These are phyloP conservation scores for Microhierax caerulescens DNA, from an alignment of 2,797 vertebrate species.

Conservation along the genomic window DNA sequence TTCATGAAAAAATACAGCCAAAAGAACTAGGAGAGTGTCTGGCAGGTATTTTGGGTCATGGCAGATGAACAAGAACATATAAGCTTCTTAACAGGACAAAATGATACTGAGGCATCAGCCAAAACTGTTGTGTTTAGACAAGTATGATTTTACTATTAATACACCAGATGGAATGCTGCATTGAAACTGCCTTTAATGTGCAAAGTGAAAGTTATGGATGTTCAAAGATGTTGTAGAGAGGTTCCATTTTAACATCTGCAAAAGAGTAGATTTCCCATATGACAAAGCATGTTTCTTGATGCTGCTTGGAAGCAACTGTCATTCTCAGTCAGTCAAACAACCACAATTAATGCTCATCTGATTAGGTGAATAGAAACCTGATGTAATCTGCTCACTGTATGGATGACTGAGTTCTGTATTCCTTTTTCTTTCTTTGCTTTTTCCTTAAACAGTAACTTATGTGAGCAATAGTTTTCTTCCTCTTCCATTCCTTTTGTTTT, in stretches of 20 bases:
- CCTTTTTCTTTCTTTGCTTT: neutral
- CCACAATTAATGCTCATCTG: neutral
- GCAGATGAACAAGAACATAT: neutral
- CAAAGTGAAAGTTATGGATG: neutral
- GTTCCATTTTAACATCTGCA: neutral
- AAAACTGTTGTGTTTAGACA: slow-evolving; percentile 16
- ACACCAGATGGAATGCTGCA: neutral
- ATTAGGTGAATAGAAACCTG: neutral
- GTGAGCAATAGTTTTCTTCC: neutral
- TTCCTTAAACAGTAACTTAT: neutral
- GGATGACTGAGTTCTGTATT: neutral
- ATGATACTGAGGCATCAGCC: neutral
- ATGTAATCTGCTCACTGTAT: neutral
- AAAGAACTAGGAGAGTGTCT: neutral
- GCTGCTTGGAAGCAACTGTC: neutral
- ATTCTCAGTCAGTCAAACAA: neutral
- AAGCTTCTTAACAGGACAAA: neutral
- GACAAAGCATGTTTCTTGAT: neutral
- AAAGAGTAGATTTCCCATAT: neutral
- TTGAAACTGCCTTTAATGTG: neutral
- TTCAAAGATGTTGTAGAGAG: neutral
- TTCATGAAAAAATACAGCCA: neutral
- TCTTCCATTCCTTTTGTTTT: neutral
- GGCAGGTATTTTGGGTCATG: neutral
- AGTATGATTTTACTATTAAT: neutral